phyloP scores from a whole-genome alignment of 1,140 invertebrate species.

The Metaphire vulgaris region DNA sequence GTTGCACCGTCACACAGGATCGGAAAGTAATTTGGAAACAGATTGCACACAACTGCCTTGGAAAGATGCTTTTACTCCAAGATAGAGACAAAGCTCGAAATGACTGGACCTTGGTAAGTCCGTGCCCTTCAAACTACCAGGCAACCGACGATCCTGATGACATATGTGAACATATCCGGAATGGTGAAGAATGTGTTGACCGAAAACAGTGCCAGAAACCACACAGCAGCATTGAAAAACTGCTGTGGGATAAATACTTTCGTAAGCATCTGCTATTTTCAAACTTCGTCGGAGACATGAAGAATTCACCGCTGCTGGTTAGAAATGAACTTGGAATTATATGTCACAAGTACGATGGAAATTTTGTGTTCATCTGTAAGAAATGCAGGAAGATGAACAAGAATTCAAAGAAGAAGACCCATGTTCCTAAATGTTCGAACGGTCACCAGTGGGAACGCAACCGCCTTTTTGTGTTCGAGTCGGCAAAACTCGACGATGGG shows the following conservation, averaged over 20 bases:
- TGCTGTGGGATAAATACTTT: constrained; percentile 8
- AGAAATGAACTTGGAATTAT: constrained; percentile 2
- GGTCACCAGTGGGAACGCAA: neutral
- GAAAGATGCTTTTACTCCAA: neutral
- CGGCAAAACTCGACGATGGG: neutral
- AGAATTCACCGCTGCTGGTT: neutral
- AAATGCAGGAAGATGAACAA: neutral
- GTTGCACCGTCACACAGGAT: neutral
- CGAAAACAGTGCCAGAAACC: constrained; percentile 1
- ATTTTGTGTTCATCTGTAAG: neutral
- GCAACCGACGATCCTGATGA: neutral
- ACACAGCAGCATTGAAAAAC: constrained; percentile 1
- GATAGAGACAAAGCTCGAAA: neutral
- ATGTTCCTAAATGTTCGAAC: neutral
- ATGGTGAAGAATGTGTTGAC: constrained; percentile 6
- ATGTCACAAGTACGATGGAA: neutral
- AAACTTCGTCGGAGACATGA: constrained; percentile 4
- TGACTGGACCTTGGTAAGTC: neutral
- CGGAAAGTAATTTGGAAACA: neutral
- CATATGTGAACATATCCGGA: constrained; percentile 8
- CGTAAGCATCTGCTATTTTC: neutral
- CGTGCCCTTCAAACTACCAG: neutral
- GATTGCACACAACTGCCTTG: neutral
- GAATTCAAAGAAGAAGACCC: constrained; percentile 4
- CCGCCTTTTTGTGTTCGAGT: neutral